Evolutionary conservation across 2,888 invertebrate genomes (phyloP).

Genomic region (Marasmarcha lunaedactyla): DNA sequence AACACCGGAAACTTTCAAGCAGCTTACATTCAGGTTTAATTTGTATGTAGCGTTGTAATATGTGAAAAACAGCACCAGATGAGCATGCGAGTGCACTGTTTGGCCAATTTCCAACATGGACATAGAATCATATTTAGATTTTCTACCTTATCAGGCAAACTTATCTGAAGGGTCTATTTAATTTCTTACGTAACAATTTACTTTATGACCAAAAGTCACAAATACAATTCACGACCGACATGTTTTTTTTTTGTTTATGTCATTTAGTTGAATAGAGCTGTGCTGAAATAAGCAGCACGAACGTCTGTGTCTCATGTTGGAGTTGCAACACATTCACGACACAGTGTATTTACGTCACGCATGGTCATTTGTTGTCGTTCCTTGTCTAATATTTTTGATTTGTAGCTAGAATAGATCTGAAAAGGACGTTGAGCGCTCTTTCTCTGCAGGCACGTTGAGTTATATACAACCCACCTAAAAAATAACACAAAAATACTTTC

Average conservation of each 20-base stretch:
- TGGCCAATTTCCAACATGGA: constrained; percentile 20
- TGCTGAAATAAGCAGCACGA: no score
- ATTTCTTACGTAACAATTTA: no score
- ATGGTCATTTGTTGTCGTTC: constrained; percentile 57
- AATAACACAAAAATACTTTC: no score
- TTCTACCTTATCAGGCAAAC: no score
- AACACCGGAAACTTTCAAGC: constrained; percentile 9
- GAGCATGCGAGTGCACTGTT: constrained; percentile 55
- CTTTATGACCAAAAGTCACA: no score
- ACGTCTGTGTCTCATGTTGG: no score
- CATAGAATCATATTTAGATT: constrained; percentile 7
- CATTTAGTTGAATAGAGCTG: no score
- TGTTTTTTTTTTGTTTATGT: no score
- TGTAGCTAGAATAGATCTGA: constrained; percentile 18
- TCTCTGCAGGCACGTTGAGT: no score
- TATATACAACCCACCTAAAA: no score
- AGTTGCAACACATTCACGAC: background rate
- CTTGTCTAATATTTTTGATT: constrained; percentile 32
- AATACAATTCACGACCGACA: no score
- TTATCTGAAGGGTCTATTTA: no score
- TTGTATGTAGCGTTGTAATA: constrained; percentile 36
- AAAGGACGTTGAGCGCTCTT: constrained; percentile 37
- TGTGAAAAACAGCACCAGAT: constrained; percentile 41
- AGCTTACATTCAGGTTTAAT: constrained; percentile 42
- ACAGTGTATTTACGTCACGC: constrained; percentile 25